phyloP scores from a whole-genome alignment of 2,888 invertebrate species.

The Pristionchus japonicus region DNA sequence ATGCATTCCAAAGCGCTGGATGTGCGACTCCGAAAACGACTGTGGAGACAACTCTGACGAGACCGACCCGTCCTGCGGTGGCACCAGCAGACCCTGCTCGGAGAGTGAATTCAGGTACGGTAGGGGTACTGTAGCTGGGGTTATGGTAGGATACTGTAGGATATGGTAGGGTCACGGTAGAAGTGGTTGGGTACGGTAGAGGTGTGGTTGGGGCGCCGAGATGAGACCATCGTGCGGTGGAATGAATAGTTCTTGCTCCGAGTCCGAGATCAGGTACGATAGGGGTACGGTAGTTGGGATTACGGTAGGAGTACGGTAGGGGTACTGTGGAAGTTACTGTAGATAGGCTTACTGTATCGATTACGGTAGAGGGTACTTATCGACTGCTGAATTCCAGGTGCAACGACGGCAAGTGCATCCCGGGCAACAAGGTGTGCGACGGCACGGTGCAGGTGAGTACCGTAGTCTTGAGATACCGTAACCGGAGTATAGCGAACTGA shows the following conservation, averaged over 20 bases:
- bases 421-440: slow-evolving; percentile 94
- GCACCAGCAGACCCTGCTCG: slow-evolving; percentile 80
- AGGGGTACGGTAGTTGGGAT: not conserved
- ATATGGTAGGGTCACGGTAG: not conserved
- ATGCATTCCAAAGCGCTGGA: slow-evolving; percentile 85
- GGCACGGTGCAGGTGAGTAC: slow-evolving; percentile 80
- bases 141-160: not conserved
- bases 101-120: slow-evolving; percentile 74
- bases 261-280: slow-evolving; percentile 73
- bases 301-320: not conserved
- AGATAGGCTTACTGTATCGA: not conserved
- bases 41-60: slow-evolving; percentile 91
- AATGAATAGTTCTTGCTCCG: slow-evolving; percentile 80
- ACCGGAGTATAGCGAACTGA: not conserved
- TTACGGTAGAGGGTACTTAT: not conserved
- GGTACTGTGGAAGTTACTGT: not conserved
- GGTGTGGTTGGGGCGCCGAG: not conserved
- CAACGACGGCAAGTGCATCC: slow-evolving; percentile 89
- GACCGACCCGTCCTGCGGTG: slow-evolving; percentile 77
- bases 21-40: slow-evolving; percentile 84
- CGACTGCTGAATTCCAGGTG: slow-evolving; percentile 60
- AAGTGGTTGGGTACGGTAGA: not conserved
- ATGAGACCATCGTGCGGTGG: too few species aligned
- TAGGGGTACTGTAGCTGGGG: not conserved
- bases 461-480: not conserved